Conservation (phyloP, 2,797 vertebrate genomes). For the Enteromius paludinosus region DNA sequence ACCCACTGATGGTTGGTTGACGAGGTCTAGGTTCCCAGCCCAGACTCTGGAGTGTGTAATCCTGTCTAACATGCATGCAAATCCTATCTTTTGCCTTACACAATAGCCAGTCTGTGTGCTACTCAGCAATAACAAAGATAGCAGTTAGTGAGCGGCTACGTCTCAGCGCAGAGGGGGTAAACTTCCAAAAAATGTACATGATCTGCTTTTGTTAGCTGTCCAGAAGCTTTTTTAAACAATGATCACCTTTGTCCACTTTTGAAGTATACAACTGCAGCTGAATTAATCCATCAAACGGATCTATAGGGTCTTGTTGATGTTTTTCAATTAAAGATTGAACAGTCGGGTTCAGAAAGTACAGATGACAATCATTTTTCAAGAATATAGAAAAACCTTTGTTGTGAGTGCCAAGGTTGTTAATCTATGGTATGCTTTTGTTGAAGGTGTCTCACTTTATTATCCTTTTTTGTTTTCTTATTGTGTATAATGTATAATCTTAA, state of each 20-base stretch:
- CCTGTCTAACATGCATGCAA: constrained; percentile 83
- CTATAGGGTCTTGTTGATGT: background rate
- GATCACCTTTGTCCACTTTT: constrained; percentile 43
- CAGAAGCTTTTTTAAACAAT: constrained; percentile 40
- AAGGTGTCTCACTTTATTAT: background rate
- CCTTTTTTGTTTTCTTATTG: background rate
- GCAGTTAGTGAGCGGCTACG: constrained; percentile 37
- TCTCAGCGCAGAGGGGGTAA: constrained; percentile 45
- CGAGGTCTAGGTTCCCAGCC: constrained; percentile 80
- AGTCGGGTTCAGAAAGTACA: background rate
- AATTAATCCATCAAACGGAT: background rate
- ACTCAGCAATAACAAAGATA: constrained; percentile 43
- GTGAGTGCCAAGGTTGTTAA: background rate
- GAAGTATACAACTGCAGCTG: background rate
- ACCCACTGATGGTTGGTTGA: constrained; percentile 65
- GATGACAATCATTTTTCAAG: background rate
- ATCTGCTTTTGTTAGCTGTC: constrained; percentile 47
- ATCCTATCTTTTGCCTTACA: constrained; percentile 81
- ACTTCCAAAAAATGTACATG: constrained; percentile 50
- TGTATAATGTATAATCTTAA: too few species aligned
- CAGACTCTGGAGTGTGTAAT: constrained; percentile 76
- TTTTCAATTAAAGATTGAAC: background rate
- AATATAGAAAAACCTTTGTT: background rate
- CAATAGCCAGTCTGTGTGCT: constrained; percentile 77
- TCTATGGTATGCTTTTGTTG: background rate